phyloP scores from a whole-genome alignment of 2,797 vertebrate genomes.

The Catamblyrhynchus diadema region DNA sequence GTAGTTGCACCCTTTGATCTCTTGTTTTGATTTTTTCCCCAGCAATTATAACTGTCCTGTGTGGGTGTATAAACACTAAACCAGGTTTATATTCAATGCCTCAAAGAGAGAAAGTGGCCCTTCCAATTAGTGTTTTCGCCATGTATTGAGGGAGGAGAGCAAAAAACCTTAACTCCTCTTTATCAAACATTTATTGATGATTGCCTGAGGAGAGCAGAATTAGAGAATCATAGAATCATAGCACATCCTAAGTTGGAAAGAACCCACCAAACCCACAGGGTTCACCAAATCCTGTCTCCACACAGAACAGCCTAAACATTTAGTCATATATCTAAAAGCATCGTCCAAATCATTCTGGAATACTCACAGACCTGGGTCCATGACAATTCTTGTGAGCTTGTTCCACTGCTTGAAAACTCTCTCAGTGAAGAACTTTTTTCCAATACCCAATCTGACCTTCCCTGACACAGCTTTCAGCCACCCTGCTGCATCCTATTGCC shows the following conservation, averaged over 20 bases:
- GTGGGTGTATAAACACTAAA: background rate
- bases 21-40: background rate
- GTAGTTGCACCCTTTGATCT: background rate
- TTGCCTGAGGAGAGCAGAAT: background rate
- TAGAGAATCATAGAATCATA: background rate
- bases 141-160: background rate
- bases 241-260: background rate
- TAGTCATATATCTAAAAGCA: background rate
- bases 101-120: background rate
- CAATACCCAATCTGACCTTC: background rate
- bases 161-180: background rate
- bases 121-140: background rate
- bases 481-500: rapidly evolving
- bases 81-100: background rate
- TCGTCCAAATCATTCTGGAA: background rate
- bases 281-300: background rate
- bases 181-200: background rate
- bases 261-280: rapidly evolving
- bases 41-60: background rate
- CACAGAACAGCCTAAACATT: background rate
- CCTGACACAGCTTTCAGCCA: background rate
- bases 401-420: background rate
- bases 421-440: background rate
- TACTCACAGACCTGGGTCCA: background rate
- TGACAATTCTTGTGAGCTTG: background rate